Base-by-base conservation (phyloP, 2,113 vertebrate species). In the Muntiacus reevesi region DNA sequence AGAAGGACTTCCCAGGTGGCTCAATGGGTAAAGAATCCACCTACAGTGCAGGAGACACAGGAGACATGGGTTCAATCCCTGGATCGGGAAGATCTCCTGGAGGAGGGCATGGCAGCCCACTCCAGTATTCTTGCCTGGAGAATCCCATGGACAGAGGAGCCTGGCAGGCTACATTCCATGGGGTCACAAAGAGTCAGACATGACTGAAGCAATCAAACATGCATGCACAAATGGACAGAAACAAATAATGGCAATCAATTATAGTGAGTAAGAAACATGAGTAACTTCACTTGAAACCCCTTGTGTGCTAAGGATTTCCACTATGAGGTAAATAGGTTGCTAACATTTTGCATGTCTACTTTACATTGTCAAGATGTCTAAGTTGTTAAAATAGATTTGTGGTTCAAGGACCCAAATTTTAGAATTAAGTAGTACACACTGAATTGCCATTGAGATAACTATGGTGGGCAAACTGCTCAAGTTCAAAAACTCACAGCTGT, bases 171-270 rank as follows among this genome's bases (percentile, higher is more conserved):
- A 12, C n/a, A 71, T n/a, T 40, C n/a, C 67, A 40, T 12, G 19
- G 67, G 19, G 19, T 40, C 19, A 40, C n/a, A 40, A 21, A 71
- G 10, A 71, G 19, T 40, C 67, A 71, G 67, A 71, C 19, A 40
- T 4, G 1, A 25, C 19, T 25, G 36, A 40, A 40, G 67, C 67
- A 40, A 40, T 5, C 40, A 36, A 74, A 13, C 67, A 74, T 25
- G 21, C 5, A 13, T 0, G 1, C 67, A 74, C n/a, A 23, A 40
- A 74, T 97, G 84, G 79, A 81, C 36, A 52, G 89, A 27, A 71
- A 90, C 89, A 95, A 97, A 89, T 97, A 98, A 57, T 14, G 89
- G 64, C 96, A 93, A 96, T 87, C 25, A 55, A 94, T 97, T 98
- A 97, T 59, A 90, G 95, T 88, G 92, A 95, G 30, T 47, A 43